Evolutionary conservation across 2,888 invertebrate genomes (phyloP).

Genomic region (Microctonus hyperodae): DNA sequence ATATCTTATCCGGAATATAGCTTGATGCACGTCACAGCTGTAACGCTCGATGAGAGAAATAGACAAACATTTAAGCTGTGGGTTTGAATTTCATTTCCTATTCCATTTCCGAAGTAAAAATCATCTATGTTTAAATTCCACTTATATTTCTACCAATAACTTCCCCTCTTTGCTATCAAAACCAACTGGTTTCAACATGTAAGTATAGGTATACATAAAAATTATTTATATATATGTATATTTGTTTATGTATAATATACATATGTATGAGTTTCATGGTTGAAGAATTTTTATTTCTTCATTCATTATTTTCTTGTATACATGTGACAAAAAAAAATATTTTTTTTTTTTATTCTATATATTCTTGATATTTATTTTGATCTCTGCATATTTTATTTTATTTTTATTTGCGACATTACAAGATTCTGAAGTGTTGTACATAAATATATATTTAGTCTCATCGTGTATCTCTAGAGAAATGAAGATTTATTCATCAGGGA

Average conservation of each 20-base stretch:
- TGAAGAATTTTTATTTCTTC: too few relatives aligned
- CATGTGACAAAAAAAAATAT: too few relatives aligned
- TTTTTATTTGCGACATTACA: too few relatives aligned
- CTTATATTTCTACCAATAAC: conserved; percentile 43
- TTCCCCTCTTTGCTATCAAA: conserved; percentile 23
- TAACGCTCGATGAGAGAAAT: background rate
- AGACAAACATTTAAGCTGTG: conserved; percentile 28
- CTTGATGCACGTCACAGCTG: conserved; percentile 6
- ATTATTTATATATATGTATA: too few relatives aligned
- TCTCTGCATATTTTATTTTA: too few relatives aligned
- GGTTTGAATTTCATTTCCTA: conserved; percentile 59
- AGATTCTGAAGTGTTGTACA: background rate
- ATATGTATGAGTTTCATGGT: too few relatives aligned
- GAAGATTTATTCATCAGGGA: conserved; percentile 32
- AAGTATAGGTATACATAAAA: too few relatives aligned
- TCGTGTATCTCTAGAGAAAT: background rate
- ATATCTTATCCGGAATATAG: conserved; percentile 8
- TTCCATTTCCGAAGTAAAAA: conserved; percentile 59
- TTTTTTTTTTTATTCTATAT: too few relatives aligned
- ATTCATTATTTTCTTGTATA: too few relatives aligned
- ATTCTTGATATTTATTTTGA: background rate
- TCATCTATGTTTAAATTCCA: conserved; percentile 57
- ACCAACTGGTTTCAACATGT: conserved; percentile 55
- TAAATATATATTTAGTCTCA: background rate
- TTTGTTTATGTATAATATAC: too few relatives aligned